A percentile compares a stretch with the other conserved stretches of the same genome.
phyloP scores from a whole-genome alignment of 1,140 invertebrate species.

The Platyscapa corneri region DNA sequence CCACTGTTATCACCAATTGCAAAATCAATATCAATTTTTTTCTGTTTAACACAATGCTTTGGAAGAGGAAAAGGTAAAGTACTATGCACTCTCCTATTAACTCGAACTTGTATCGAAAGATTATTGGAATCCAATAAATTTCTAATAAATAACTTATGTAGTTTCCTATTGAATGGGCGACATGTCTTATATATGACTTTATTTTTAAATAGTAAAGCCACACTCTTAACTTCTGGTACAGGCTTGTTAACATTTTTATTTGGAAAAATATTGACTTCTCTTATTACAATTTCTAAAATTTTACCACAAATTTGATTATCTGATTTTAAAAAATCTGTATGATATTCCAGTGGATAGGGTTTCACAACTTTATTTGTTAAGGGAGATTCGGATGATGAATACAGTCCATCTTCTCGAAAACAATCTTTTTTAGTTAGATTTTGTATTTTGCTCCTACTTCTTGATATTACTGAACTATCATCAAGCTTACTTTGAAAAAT shows the following conservation, averaged over 20 bases:
- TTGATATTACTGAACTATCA: slow-evolving; percentile 56
- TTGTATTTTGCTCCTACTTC: slow-evolving; percentile 30
- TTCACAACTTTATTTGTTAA: slow-evolving; percentile 62
- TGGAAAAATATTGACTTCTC: slow-evolving; percentile 61
- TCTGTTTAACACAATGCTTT: slow-evolving; percentile 60
- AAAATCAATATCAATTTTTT: slow-evolving; percentile 67
- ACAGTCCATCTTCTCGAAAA: slow-evolving; percentile 66
- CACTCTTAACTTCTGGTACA: slow-evolving; percentile 57
- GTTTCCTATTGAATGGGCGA: slow-evolving; percentile 67
- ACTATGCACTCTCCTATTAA: slow-evolving; percentile 56
- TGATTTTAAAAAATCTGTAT: slow-evolving; percentile 56
- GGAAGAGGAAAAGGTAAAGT: slow-evolving; percentile 67
- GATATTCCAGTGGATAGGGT: slow-evolving; percentile 57
- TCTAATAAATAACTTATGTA: slow-evolving; percentile 67
- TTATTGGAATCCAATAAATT: slow-evolving; percentile 59
- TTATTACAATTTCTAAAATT: slow-evolving; percentile 66
- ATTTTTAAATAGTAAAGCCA: slow-evolving; percentile 62
- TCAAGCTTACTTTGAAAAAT: slow-evolving; percentile 46
- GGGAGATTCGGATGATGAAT: slow-evolving; percentile 58
- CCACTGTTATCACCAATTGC: slow-evolving; percentile 60
- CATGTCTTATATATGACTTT: slow-evolving; percentile 63
- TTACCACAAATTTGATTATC: slow-evolving; percentile 55
- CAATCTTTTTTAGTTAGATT: slow-evolving; percentile 27
- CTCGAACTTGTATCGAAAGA: slow-evolving; percentile 62
- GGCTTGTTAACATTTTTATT: slow-evolving; percentile 41